These are phyloP conservation scores for Miopithecus talapoin DNA, from an alignment of 2,797 vertebrate species.

Conservation along the genomic window DNA sequence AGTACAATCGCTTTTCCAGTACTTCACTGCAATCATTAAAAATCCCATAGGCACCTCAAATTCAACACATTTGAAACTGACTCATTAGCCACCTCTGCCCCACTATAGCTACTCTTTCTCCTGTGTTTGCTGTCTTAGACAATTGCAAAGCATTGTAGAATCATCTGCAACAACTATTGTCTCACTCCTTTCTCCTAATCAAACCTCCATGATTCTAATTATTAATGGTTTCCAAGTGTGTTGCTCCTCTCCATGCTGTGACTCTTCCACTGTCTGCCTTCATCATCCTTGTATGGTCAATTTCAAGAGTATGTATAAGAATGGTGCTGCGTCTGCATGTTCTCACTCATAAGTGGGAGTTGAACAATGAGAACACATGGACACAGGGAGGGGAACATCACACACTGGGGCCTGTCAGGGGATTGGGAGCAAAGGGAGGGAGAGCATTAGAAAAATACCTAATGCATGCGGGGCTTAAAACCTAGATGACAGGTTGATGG, in stretches of 20 bases:
- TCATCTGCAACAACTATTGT: background rate
- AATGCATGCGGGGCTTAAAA: background rate
- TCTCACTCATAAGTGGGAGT: background rate
- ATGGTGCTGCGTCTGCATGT: background rate
- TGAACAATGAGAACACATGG: background rate
- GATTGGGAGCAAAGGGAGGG: background rate
- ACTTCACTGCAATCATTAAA: background rate
- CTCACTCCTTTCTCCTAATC: background rate
- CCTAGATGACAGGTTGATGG: background rate
- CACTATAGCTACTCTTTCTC: background rate
- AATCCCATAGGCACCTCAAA: background rate
- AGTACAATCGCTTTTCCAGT: background rate
- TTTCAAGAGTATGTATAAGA: background rate
- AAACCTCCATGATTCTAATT: background rate
- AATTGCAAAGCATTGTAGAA: background rate
- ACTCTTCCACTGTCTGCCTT: background rate
- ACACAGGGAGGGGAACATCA: background rate
- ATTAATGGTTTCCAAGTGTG: background rate
- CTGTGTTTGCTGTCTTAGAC: background rate
- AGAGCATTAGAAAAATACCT: background rate
- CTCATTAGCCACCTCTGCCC: background rate
- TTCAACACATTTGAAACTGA: background rate
- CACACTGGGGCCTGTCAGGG: too few relatives aligned
- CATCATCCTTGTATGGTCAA: rapidly evolving
- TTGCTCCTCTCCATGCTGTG: background rate